phyloP scores from a whole-genome alignment of 2,113 vertebrate species.

The Raja brachyura region DNA sequence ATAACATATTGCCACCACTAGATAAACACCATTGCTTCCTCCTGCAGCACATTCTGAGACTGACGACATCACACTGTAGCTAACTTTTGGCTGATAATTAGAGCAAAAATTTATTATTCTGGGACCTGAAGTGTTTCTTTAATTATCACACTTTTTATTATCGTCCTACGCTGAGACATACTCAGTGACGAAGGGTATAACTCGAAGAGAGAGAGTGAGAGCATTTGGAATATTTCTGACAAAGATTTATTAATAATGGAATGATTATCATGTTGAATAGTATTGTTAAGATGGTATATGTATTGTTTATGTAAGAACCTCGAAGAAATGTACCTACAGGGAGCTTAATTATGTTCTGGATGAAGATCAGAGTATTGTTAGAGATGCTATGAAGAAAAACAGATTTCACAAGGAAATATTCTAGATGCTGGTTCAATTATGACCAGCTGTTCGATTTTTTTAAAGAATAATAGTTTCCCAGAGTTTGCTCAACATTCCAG shows the following conservation, averaged over 20 bases:
- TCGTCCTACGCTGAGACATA: not conserved
- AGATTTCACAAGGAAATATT: not conserved
- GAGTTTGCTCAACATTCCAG: not conserved
- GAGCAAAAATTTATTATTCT: slow-evolving; percentile 29
- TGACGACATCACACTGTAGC: not conserved
- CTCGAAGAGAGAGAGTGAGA: not conserved
- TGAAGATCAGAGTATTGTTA: not conserved
- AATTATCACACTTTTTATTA: slow-evolving; percentile 31
- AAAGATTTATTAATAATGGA: slow-evolving; percentile 25
- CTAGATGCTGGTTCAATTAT: not conserved
- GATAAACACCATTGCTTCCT: slow-evolving; percentile 17
- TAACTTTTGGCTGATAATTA: slow-evolving; percentile 22
- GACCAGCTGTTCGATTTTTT: not conserved
- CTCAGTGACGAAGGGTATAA: not conserved
- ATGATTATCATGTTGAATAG: not conserved
- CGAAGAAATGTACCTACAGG: not conserved
- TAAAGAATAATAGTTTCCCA: no score
- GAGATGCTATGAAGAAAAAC: not conserved
- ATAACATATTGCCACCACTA: slow-evolving; percentile 17
- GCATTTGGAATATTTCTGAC: not conserved
- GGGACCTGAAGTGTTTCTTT: slow-evolving; percentile 4
- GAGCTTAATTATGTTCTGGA: not conserved
- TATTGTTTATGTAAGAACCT: not conserved
- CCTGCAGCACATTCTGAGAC: not conserved
- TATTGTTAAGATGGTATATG: not conserved